These are phyloP conservation scores for Stylophora pistillata DNA, from an alignment of 64 coral and sea anemone genomes.

Conservation along the genomic window DNA sequence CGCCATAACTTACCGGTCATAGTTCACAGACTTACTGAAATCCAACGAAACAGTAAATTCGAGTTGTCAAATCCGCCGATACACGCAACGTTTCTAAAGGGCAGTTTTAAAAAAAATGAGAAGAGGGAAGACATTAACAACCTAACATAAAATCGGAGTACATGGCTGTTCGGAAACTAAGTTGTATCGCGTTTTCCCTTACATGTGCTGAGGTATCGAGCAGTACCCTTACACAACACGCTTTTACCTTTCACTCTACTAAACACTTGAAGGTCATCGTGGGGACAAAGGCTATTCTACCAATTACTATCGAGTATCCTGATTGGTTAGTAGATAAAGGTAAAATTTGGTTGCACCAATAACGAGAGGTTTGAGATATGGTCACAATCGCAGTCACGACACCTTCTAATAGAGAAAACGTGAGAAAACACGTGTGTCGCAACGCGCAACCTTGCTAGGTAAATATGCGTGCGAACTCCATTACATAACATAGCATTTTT, in stretches of 20 bases:
- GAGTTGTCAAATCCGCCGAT: background rate
- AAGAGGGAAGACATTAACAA: background rate
- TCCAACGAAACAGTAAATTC: background rate
- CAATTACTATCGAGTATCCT: background rate
- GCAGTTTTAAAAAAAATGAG: background rate
- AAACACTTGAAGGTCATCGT: slow-evolving; percentile 2
- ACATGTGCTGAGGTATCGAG: background rate
- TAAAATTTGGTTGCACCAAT: background rate
- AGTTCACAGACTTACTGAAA: slow-evolving; percentile 14
- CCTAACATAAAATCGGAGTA: background rate
- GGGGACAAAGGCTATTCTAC: background rate
- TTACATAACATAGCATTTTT: too few relatives aligned
- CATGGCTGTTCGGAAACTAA: background rate
- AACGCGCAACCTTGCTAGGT: background rate
- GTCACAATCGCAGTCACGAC: background rate
- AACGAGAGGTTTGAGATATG: background rate
- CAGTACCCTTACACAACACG: background rate
- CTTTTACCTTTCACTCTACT: slow-evolving; percentile 12
- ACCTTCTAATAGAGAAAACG: slow-evolving; percentile 12
- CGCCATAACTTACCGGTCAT: slow-evolving; percentile 36
- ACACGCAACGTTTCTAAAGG: background rate
- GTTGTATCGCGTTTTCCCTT: background rate
- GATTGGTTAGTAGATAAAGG: background rate
- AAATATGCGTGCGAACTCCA: too few relatives aligned
- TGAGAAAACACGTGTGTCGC: slow-evolving; percentile 7